Base-by-base conservation (phyloP, 2,797 vertebrate genomes). In the Rhadinocentrus ornatus region DNA sequence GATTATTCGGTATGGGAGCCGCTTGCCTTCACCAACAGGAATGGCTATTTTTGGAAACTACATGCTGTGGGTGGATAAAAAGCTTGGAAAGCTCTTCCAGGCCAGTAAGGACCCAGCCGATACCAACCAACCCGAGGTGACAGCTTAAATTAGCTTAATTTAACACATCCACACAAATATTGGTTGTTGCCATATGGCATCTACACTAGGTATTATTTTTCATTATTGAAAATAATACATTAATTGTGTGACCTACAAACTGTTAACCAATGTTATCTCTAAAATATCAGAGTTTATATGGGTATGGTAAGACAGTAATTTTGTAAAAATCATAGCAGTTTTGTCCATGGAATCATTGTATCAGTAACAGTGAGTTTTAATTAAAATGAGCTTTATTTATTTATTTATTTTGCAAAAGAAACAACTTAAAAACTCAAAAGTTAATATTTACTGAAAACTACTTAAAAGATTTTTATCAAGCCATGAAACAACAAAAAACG, bases 31-130 rank as follows among this genome's bases (percentile, higher is more conserved):
- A 65, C 97, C 97, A 0, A 94, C 91, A 67, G 96, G 96, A 57
- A 90, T 98, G 84, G 93, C 96, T 26, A 75, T 98, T 78, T 96
- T 97, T 59, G 95, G 93, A 71, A 92, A 96, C 90, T 90, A 92
- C 66, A 96, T 99, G 89, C 93, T 98, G 82, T 98, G 97, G 97
- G 96, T 97, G 55, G 97, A 98, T 85, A 92, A 94, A 62, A 97
- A 95, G 79, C 93, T 99, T 69, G 95, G 95, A 69, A 98, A 97
- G 89, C 78, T 99, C 13, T 95, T 97, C 63, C 96, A 96, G 87
- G 95, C 96, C 80, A 97, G 94, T 83, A 98, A 98, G 85, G 91
- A 95, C 46, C 96, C 96, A 55, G 90, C 87, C 24, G 96, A 94
- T 73, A 89, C 91, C 0, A 91, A 95, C 15, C 89, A 82, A 6